Conservation (phyloP, 2,888 invertebrate genomes). For the Drosophila pseudotakahashii region DNA sequence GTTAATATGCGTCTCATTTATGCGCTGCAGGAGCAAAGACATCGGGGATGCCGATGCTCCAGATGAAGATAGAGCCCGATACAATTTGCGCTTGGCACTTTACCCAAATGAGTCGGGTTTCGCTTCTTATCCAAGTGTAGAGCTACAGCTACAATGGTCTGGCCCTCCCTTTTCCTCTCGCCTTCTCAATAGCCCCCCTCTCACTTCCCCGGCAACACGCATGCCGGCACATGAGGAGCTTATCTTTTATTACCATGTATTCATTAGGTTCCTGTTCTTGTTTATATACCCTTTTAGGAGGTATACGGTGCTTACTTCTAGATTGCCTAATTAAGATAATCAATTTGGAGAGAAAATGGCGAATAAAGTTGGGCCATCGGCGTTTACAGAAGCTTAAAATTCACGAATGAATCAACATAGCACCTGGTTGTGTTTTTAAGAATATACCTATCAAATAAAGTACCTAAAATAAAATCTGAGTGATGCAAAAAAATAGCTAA, state of each 20-base stretch:
- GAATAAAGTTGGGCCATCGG: background rate
- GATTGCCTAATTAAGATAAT: slow-evolving; percentile 12
- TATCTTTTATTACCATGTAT: slow-evolving; percentile 76
- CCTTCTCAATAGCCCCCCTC: background rate
- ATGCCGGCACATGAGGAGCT: slow-evolving; percentile 50
- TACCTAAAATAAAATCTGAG: too few species aligned
- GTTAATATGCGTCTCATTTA: slow-evolving; percentile 70
- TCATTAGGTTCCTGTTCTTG: slow-evolving; percentile 58
- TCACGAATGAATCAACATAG: background rate
- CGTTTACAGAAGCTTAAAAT: background rate
- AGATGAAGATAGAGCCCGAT: slow-evolving; percentile 52
- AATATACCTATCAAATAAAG: too few species aligned
- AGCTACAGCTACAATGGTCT: slow-evolving; percentile 50
- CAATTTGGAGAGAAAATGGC: background rate
- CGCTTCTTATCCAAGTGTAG: slow-evolving; percentile 53
- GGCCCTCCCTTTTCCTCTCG: background rate
- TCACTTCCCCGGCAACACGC: slow-evolving; percentile 4
- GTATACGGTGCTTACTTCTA: background rate
- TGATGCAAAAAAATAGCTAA: too few species aligned
- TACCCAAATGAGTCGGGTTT: slow-evolving; percentile 64
- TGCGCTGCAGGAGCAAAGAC: slow-evolving; percentile 21
- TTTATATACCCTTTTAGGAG: slow-evolving; percentile 11
- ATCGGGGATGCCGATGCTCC: slow-evolving; percentile 2
- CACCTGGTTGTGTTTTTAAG: too few species aligned
- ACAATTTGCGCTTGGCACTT: slow-evolving; percentile 70